Percentiles rank a stretch among this genome's conserved stretches.
Evolutionary conservation across 2,888 invertebrate genomes (phyloP).

Genomic region (Tetragnatha montana): DNA sequence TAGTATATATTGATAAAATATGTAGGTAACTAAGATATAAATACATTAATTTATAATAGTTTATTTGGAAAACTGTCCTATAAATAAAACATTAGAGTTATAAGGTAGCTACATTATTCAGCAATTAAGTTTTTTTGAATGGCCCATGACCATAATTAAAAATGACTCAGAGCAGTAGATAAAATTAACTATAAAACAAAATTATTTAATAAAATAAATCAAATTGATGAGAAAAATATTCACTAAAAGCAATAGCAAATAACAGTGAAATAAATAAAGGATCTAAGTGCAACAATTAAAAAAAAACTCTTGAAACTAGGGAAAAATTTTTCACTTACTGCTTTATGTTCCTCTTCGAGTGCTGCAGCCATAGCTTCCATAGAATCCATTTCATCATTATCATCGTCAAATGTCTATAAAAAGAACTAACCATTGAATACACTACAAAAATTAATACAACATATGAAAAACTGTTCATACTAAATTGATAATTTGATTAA

Average conservation of each 20-base stretch:
- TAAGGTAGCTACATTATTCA: too few species aligned
- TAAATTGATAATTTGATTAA: background rate
- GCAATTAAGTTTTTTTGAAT: too few species aligned
- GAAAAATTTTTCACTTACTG: conserved; percentile 78
- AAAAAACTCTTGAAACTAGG: background rate
- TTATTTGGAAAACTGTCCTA: too few species aligned
- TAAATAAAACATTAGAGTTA: too few species aligned
- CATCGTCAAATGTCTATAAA: conserved; percentile 82
- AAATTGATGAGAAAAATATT: too few species aligned
- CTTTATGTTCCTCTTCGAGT: conserved; percentile 95
- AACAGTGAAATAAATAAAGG: background rate
- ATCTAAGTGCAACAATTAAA: background rate
- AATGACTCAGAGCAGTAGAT: too few species aligned
- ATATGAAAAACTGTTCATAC: background rate
- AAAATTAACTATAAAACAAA: too few species aligned
- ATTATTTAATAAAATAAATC: too few species aligned
- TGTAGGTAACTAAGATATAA: too few species aligned
- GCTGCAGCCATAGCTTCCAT: conserved; percentile 99
- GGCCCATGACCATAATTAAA: too few species aligned
- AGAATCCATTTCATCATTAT: conserved; percentile 89
- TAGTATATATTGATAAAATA: too few species aligned
- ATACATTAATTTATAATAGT: too few species aligned
- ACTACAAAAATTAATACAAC: background rate
- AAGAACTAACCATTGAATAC: background rate
- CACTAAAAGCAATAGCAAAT: background rate